A percentile compares a stretch with the other conserved stretches of the same genome.
Evolutionary conservation across 2,113 vertebrate species (phyloP).

Genomic region (Eonycteris spelaea): DNA sequence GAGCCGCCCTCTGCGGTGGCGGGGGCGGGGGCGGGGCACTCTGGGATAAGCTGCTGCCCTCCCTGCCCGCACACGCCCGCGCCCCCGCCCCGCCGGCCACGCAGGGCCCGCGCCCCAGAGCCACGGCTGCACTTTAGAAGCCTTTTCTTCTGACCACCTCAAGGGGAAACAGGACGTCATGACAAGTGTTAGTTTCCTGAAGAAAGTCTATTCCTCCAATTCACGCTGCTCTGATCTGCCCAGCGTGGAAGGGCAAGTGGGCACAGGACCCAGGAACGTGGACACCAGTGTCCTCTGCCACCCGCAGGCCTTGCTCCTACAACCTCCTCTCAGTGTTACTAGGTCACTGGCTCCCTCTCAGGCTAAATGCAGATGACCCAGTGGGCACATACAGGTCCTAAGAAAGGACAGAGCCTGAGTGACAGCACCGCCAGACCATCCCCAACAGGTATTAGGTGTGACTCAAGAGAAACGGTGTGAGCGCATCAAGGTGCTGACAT

Average conservation of each 20-base stretch:
- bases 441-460: rapidly evolving
- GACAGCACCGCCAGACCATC: neutral
- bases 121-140: neutral
- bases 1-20: too few species aligned
- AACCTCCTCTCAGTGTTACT: too few species aligned
- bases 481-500: too few species aligned
- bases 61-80: rapidly evolving
- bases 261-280: rapidly evolving
- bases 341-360: too few species aligned
- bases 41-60: too few species aligned
- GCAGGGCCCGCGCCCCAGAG: neutral
- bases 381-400: neutral
- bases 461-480: neutral
- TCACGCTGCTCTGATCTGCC: neutral
- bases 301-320: neutral
- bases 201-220: neutral
- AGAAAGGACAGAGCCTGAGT: neutral
- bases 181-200: neutral
- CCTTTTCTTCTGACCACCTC: neutral
- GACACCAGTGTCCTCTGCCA: rapidly evolving
- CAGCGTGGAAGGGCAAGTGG: too few species aligned
- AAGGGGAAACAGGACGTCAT: neutral
- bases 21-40: too few species aligned
- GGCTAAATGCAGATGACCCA: neutral
- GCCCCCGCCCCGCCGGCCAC: too few species aligned